Evolutionary conservation across 2,797 vertebrate genomes (phyloP), one percentile per base, ranked within the genome.

Genomic region (Sebastes nivosus): DNA sequence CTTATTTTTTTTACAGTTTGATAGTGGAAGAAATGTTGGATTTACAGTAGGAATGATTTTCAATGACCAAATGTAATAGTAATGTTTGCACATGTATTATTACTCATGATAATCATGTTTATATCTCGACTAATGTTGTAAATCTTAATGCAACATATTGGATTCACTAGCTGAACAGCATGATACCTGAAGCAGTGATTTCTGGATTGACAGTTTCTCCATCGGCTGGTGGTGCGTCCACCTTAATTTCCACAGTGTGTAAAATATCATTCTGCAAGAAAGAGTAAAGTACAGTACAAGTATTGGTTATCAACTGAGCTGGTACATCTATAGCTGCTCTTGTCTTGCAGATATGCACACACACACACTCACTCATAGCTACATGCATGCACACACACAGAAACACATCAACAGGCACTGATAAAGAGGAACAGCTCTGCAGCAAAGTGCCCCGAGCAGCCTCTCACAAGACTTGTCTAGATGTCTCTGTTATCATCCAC

Each of bases 171-270:
- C 30, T 71, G 3, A 75, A 52, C 14, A 36, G 5, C 8, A 74
- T 58, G 42, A 8, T 96, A 99, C 98, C 98, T 96, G 97, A 96
- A 82, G 96, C 95, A 5, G 97, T 96, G 86, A 89, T 96, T 82
- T 97, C 96, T 76, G 96, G 96, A 83, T 96, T 95, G 0, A 93
- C 93, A 76, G 95, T 88, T 52, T 97, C 95, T 0, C 96, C 97
- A 10, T 97, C 95, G 22, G 95, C 94, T 61, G 97, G 96, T 18
- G 96, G 87, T 20, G 46, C 46, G 0, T 97, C 96, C 88, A 96
- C 88, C 79, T 95, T 97, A 66, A 92, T 94, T 83, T 96, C 96
- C 86, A 96, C 94, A 71, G 93, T 92, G 75, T 97, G 94, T 72
- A 93, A 89, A 60, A 93, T 30, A 84, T 93, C 90, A 82, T 80